Percentiles rank a stretch among this genome's conserved stretches.
Conservation (phyloP, 2,888 invertebrate species). For the Oscheius onirici region DNA sequence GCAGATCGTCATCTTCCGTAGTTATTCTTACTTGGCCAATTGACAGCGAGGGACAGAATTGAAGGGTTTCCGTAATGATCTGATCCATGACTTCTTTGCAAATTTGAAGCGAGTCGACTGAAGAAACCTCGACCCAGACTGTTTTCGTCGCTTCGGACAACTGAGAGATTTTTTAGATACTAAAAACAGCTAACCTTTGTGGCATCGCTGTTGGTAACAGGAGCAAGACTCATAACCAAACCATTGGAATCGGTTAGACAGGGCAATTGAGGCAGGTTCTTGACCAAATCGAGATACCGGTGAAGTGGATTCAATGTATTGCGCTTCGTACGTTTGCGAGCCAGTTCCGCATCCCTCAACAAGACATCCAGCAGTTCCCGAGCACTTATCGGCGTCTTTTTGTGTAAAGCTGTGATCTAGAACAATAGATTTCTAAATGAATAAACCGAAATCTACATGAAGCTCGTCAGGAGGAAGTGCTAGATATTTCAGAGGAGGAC, state of each 20-base stretch:
- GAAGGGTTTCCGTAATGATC: slow-evolving; percentile 38
- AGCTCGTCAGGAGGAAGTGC: slow-evolving; percentile 79
- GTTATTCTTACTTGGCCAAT: slow-evolving; percentile 73
- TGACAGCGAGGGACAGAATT: slow-evolving; percentile 73
- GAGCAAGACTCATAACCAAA: slow-evolving; percentile 84
- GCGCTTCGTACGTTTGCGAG: slow-evolving; percentile 85
- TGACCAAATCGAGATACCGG: slow-evolving; percentile 83
- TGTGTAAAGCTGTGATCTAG: slow-evolving; percentile 58
- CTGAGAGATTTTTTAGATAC: slow-evolving; percentile 29
- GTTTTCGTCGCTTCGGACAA: slow-evolving; percentile 48
- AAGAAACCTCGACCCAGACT: slow-evolving; percentile 53
- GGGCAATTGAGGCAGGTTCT: slow-evolving; percentile 81
- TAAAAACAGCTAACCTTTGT: slow-evolving; percentile 78
- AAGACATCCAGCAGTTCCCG: slow-evolving; percentile 80
- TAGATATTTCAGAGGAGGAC: slow-evolving; percentile 78
- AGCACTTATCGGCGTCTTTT: slow-evolving; percentile 76
- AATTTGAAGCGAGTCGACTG: slow-evolving; percentile 44
- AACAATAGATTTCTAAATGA: background rate
- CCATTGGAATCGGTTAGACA: slow-evolving; percentile 79
- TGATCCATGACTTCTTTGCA: slow-evolving; percentile 54
- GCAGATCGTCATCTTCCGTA: slow-evolving; percentile 78
- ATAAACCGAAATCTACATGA: slow-evolving; percentile 74
- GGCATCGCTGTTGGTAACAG: slow-evolving; percentile 84
- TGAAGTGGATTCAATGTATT: slow-evolving; percentile 85
- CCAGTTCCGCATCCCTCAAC: slow-evolving; percentile 81